A percentile compares a stretch with the other conserved stretches of the same genome.
Evolutionary conservation across 2,797 vertebrate genomes (phyloP).

Genomic region (Argya squamiceps): DNA sequence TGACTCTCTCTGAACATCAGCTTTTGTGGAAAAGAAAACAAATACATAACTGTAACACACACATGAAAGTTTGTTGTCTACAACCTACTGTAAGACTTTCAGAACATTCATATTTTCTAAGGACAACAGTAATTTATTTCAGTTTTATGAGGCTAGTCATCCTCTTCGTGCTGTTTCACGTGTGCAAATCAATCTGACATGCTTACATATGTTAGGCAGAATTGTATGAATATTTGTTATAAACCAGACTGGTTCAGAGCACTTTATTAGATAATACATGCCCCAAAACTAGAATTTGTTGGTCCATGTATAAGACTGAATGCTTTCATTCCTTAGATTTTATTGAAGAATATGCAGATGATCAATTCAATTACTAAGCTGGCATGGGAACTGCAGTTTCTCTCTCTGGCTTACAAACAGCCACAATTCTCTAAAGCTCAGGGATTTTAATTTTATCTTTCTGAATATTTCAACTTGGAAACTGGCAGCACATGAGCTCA

Average conservation of each 20-base stretch:
- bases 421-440: background rate
- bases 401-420: background rate
- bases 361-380: conserved; percentile 14
- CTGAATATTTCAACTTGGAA: background rate
- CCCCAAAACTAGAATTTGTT: background rate
- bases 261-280: background rate
- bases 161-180: conserved; percentile 2
- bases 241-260: background rate
- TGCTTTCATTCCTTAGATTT: conserved; percentile 9
- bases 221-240: background rate
- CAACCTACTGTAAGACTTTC: background rate
- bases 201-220: conserved; percentile 12
- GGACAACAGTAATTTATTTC: conserved; percentile 27
- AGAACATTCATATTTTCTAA: conserved; percentile 9
- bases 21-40: conserved; percentile 37
- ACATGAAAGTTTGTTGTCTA: background rate
- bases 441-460: conserved; percentile 8
- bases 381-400: background rate
- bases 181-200: conserved; percentile 25
- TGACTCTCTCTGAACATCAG: background rate
- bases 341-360: conserved; percentile 9
- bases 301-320: background rate
- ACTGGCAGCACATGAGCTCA: background rate
- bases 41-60: background rate
- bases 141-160: conserved; percentile 27